A percentile compares a stretch with the other conserved stretches of the same genome.
Evolutionary conservation across 2,888 invertebrate species (phyloP).

Genomic region (Rhynchonema sp.): DNA sequence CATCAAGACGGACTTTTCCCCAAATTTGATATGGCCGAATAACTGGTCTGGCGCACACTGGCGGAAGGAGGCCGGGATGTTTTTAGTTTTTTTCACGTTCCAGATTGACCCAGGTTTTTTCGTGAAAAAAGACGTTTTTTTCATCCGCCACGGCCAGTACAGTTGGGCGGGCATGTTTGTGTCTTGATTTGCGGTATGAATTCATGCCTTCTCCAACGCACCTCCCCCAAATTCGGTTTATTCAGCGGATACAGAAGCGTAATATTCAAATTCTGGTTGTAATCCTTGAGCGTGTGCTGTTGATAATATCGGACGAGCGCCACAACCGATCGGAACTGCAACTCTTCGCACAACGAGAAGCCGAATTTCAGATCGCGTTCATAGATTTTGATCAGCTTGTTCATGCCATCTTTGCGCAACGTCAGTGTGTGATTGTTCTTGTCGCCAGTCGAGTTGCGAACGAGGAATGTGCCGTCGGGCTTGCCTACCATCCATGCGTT

Average conservation of each 20-base stretch:
- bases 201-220: too few relatives aligned
- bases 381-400: conserved; percentile 76
- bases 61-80: too few relatives aligned
- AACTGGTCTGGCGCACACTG: too few relatives aligned
- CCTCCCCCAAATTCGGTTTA: neutral
- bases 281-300: conserved; percentile 62
- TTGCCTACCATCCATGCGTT: conserved; percentile 4
- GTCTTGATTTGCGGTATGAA: too few relatives aligned
- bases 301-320: conserved; percentile 74
- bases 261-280: conserved; percentile 74
- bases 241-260: conserved; percentile 62
- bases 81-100: too few relatives aligned
- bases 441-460: conserved; percentile 67
- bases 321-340: conserved; percentile 37
- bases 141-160: too few relatives aligned
- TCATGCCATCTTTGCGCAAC: conserved; percentile 38
- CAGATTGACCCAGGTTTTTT: too few relatives aligned
- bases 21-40: too few relatives aligned
- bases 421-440: conserved; percentile 76
- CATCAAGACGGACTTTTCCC: too few relatives aligned
- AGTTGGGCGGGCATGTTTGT: too few relatives aligned
- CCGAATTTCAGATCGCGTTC: conserved; percentile 71
- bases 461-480: conserved; percentile 81
- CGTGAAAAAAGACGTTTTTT: too few relatives aligned
- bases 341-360: conserved; percentile 41